A percentile compares a stretch with the other conserved stretches of the same genome.
phyloP scores from a whole-genome alignment of 2,888 invertebrate genomes.

The Stratiomys singularior region DNA sequence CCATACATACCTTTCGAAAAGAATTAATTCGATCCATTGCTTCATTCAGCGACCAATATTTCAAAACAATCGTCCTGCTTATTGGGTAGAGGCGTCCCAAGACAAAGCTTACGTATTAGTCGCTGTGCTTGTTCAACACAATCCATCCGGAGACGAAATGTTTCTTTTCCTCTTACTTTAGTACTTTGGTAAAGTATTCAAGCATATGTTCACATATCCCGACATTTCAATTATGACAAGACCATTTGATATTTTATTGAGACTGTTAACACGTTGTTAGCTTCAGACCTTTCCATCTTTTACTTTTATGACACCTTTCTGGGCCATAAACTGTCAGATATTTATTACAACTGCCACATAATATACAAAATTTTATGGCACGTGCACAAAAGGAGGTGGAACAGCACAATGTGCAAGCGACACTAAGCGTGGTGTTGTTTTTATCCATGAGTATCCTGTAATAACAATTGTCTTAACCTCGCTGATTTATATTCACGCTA shows the following conservation, averaged over 20 bases:
- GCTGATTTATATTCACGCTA: not conserved
- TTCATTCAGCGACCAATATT: too few relatives aligned
- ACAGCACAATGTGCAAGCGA: slow-evolving; percentile 7
- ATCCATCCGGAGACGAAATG: too few relatives aligned
- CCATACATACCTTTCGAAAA: too few relatives aligned
- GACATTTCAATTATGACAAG: slow-evolving; percentile 49
- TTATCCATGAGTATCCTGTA: not conserved
- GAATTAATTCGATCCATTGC: too few relatives aligned
- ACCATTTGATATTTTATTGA: slow-evolving; percentile 51
- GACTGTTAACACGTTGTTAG: slow-evolving; percentile 51
- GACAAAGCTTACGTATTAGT: too few relatives aligned
- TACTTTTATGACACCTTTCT: slow-evolving; percentile 51
- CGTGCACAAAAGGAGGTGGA: slow-evolving; percentile 1
- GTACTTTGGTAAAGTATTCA: not conserved
- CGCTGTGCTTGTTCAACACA: too few relatives aligned
- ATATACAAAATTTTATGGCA: slow-evolving; percentile 37
- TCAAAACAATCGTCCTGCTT: too few relatives aligned
- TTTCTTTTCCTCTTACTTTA: too few relatives aligned
- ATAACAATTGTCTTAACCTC: slow-evolving; percentile 6
- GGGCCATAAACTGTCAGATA: slow-evolving; percentile 50
- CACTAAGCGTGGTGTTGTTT: not conserved
- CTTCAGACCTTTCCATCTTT: slow-evolving; percentile 49
- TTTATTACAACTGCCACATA: slow-evolving; percentile 51
- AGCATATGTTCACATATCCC: slow-evolving; percentile 8
- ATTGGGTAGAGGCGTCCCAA: too few relatives aligned